Conservation (phyloP, 1,140 invertebrate species). For the Sycophaga agraensis region DNA sequence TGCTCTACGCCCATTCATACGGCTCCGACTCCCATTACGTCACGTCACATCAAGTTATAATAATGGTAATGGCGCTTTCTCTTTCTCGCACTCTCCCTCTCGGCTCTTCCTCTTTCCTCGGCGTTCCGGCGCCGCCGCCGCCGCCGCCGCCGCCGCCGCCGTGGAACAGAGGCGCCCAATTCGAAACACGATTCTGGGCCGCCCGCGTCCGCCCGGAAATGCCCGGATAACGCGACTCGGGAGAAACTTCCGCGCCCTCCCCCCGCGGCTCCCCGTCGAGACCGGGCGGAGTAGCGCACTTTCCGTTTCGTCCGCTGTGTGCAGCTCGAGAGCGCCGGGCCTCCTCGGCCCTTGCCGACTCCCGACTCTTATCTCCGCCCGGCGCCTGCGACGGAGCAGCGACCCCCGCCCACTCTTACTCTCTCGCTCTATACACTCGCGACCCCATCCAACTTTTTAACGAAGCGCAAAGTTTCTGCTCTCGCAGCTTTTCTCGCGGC, state of each 20-base stretch:
- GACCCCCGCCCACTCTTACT: not conserved
- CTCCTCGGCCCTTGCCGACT: not conserved
- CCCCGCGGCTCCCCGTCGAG: not conserved
- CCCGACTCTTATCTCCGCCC: not conserved
- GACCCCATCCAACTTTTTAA: conserved; percentile 19
- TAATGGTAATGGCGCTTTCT: conserved; percentile 45
- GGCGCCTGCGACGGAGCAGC: too few relatives aligned
- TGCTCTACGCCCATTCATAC: conserved; percentile 53
- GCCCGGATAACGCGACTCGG: conserved; percentile 32
- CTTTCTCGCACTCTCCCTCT: not conserved
- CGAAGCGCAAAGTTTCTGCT: conserved; percentile 4
- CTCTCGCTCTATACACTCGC: not conserved
- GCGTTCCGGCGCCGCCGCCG: not conserved
- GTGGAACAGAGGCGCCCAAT: conserved; percentile 37
- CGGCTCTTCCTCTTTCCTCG: not conserved
- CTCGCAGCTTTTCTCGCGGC: not conserved
- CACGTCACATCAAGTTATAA: conserved; percentile 56
- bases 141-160: not conserved
- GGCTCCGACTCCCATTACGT: conserved; percentile 54
- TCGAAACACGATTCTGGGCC: conserved; percentile 43
- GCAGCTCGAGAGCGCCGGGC: too few relatives aligned
- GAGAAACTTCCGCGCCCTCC: conserved; percentile 28
- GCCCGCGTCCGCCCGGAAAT: conserved; percentile 36
- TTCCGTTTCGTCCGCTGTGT: conserved; percentile 18
- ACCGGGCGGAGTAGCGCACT: conserved; percentile 5